Evolutionary conservation across 1,140 invertebrate species (phyloP).

Genomic region (Trissolcus basalis): DNA sequence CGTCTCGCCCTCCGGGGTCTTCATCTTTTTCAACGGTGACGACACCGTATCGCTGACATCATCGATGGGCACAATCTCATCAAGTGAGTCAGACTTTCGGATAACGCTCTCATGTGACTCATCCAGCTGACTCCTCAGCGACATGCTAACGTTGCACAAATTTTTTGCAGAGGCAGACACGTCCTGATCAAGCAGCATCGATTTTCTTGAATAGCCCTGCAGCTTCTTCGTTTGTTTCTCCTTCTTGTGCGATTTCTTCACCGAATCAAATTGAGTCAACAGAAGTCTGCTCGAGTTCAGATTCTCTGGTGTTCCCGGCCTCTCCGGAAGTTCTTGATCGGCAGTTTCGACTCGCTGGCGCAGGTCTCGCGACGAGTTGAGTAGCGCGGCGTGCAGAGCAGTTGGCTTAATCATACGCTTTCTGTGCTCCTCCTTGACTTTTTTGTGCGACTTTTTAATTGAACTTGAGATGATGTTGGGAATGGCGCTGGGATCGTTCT

Average conservation of each 20-base stretch:
- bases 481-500: conserved; percentile 63
- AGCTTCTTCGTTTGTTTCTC: conserved; percentile 67
- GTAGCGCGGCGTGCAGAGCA: conserved; percentile 20
- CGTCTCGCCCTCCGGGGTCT: conserved; percentile 27
- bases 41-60: not conserved
- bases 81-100: conserved; percentile 7
- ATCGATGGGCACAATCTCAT: conserved; percentile 10
- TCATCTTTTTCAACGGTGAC: conserved; percentile 64
- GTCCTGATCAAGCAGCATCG: conserved; percentile 51
- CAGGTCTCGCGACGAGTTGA: conserved; percentile 37
- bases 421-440: conserved; percentile 65
- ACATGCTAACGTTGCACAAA: conserved; percentile 30
- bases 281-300: conserved; percentile 68
- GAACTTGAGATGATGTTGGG: conserved; percentile 62
- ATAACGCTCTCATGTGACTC: not conserved
- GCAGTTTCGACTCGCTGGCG: conserved; percentile 2
- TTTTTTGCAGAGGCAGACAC: conserved; percentile 14
- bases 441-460: conserved; percentile 70
- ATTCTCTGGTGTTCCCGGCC: conserved; percentile 67
- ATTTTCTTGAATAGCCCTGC: conserved; percentile 53
- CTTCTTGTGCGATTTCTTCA: conserved; percentile 71
- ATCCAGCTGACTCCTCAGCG: conserved; percentile 25
- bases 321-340: conserved; percentile 21
- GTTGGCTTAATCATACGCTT: conserved; percentile 57
- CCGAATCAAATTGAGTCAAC: conserved; percentile 65